Conservation (phyloP, 1,140 invertebrate species). For the Drosophila pandora region DNA sequence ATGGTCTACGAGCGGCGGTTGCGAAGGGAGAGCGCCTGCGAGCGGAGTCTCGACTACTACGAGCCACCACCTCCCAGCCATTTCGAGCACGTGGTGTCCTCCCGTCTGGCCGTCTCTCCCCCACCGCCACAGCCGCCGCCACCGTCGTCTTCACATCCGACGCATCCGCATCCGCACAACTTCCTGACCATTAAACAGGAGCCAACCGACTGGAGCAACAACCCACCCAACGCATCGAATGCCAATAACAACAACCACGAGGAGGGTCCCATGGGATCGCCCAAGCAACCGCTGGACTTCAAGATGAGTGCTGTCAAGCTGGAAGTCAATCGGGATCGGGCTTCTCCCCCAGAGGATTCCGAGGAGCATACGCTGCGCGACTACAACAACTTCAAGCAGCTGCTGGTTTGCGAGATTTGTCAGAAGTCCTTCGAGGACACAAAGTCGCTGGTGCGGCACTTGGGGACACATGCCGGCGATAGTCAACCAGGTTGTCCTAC, state of each 20-base stretch:
- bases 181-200: conserved; percentile 85
- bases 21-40: conserved; percentile 65
- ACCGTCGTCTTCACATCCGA: conserved; percentile 42
- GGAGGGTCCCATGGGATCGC: conserved; percentile 46
- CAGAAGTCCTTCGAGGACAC: conserved; percentile 92
- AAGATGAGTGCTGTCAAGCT: conserved; percentile 73
- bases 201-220: conserved; percentile 85
- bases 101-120: conserved; percentile 42
- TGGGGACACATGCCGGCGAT: conserved; percentile 87
- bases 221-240: conserved; percentile 48
- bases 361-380: conserved; percentile 72
- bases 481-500: conserved; percentile 39
- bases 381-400: conserved; percentile 84
- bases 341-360: conserved; percentile 46
- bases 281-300: conserved; percentile 75
- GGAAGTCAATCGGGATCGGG: conserved; percentile 53
- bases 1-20: conserved; percentile 71
- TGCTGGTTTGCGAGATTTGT: conserved; percentile 92
- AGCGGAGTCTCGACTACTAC: conserved; percentile 71
- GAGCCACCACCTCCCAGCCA: conserved; percentile 47
- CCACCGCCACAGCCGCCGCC: conserved; percentile 47
- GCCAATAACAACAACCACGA: conserved; percentile 61
- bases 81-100: conserved; percentile 63
- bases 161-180: conserved; percentile 75
- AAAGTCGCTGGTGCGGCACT: conserved; percentile 91